Base-by-base conservation (phyloP, 2,888 invertebrate genomes). In the Altica lythri region DNA sequence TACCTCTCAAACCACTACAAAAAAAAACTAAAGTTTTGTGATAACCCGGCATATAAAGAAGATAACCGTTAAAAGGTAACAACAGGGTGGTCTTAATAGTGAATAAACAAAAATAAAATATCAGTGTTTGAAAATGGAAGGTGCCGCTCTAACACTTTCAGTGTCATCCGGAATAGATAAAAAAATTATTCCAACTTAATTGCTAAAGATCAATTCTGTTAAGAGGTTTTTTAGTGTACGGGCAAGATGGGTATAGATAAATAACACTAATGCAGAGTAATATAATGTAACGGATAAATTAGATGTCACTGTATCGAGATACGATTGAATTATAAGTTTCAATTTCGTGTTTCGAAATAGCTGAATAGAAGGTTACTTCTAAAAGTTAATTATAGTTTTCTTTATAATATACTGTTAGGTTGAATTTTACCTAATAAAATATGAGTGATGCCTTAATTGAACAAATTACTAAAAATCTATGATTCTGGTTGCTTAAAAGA, bases 101-200 rank as follows among this genome's bases (percentile, higher is more conserved):
- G 40, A 40, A 22, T 16, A 34, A 35, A 12, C 1, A 12, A n/a
- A n/a, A 12, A 4, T 6, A 35, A 35, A 38, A 38, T 6, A 18
- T 18, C 22, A 40, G 22, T 38, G 42, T 49, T 32, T 38, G 30
- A 29, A n/a, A 32, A 19, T 30, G 30, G 16, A 42, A 46, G 40
- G 42, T 38, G 34, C 51, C 55, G 50, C 51, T 55, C 46, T 49
- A 27, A 57, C 56, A 57, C 56, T 57, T 48, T 49, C 38, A 42
- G 56, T 49, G 56, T 57, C 49, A 22, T 57, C 43, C 35, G 27
- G 30, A 42, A 40, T 40, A 57, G 56, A 57, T 57, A 57, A 57
- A 57, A 46, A 57, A 57, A 43, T 57, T 49, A 57, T 57, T 53
- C 37, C 45, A 19, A 53, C 47, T 57, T 57, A 53, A 57, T 57